These are phyloP conservation scores for Rissa tridactyla DNA, from an alignment of 2,113 vertebrate species.

Conservation along the genomic window DNA sequence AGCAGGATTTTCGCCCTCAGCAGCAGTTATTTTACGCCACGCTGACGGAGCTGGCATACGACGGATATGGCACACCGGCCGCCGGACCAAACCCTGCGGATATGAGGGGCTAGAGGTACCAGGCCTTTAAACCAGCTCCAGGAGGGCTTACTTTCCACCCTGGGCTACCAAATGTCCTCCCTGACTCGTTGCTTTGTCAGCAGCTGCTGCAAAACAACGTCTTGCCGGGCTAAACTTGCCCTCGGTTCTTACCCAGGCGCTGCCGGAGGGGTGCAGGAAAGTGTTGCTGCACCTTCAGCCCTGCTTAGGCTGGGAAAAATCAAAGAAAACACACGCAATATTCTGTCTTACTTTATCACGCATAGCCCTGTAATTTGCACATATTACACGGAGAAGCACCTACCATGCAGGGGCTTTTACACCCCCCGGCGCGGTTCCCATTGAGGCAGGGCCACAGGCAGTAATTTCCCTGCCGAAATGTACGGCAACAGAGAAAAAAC, in stretches of 20 bases:
- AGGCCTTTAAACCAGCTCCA: not conserved
- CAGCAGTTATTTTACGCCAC: not conserved
- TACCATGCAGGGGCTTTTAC: not conserved
- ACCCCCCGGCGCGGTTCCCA: not conserved
- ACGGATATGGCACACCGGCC: not conserved
- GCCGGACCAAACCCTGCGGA: not conserved
- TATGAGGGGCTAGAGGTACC: not conserved
- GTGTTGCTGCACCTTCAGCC: not conserved
- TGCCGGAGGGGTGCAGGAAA: not conserved
- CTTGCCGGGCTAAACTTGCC: rapidly evolving
- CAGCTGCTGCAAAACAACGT: not conserved
- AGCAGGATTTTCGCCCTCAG: not conserved
- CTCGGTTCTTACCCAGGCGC: not conserved
- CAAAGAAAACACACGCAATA: not conserved
- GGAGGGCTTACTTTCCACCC: not conserved
- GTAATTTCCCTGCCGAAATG: not conserved
- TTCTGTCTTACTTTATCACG: not conserved
- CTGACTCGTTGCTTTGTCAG: not conserved
- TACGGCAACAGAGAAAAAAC: not conserved
- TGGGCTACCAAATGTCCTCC: not conserved
- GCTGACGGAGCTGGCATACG: not conserved
- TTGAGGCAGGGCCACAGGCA: not conserved
- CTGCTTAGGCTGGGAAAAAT: not conserved
- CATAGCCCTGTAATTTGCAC: not conserved
- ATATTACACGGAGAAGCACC: not conserved